Evolutionary conservation across 2,797 vertebrate genomes (phyloP).

Genomic region (Taenioides sp.): DNA sequence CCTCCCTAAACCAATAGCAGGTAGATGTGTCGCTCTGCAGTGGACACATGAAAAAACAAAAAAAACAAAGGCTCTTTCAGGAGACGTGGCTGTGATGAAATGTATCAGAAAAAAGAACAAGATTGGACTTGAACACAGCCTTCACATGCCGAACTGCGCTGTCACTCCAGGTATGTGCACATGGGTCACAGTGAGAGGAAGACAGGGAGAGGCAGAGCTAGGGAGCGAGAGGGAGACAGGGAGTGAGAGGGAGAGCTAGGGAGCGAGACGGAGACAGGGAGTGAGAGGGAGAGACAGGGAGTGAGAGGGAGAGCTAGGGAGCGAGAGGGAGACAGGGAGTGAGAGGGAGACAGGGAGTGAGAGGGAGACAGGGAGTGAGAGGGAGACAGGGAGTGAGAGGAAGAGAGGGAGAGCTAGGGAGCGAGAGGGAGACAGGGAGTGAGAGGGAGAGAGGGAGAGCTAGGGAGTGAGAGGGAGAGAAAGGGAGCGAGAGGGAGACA

Average conservation of each 20-base stretch:
- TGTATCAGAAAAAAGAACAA: conserved; percentile 46
- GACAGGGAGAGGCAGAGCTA: conserved; percentile 45
- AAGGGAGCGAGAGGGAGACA: too few species aligned
- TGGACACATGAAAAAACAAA: not conserved
- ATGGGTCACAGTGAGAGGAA: not conserved
- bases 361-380: too few species aligned
- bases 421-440: conserved; percentile 4
- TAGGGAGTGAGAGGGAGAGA: not conserved
- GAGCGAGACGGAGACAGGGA: too few species aligned
- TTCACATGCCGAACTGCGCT: conserved; percentile 22
- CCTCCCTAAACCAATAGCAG: conserved; percentile 1
- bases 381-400: conserved; percentile 7
- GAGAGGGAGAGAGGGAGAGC: not conserved
- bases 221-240: not conserved
- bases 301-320: not conserved
- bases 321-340: too few species aligned
- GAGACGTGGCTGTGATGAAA: conserved; percentile 24
- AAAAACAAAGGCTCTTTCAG: conserved; percentile 19
- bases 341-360: too few species aligned
- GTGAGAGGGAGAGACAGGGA: too few species aligned
- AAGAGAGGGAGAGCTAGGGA: conserved; percentile 19
- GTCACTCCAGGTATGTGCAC: conserved; percentile 55
- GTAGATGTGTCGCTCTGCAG: not conserved
- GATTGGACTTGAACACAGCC: conserved; percentile 50
- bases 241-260: not conserved